phyloP scores from a whole-genome alignment of 1,140 invertebrate genomes.

The Pteromalus puparum region DNA sequence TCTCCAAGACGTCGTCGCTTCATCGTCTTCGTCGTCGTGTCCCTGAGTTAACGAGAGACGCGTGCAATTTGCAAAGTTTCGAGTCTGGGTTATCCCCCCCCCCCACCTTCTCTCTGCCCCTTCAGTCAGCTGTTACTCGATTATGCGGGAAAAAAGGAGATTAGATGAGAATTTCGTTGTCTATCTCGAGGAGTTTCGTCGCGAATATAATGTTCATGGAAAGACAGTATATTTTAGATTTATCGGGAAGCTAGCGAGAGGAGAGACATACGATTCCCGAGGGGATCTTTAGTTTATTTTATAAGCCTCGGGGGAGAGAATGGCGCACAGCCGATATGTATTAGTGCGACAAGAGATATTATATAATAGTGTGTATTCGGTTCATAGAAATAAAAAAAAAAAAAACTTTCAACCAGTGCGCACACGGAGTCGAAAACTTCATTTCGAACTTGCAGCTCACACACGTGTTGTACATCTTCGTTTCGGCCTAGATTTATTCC shows the following conservation, averaged over 20 bases:
- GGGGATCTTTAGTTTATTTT: neutral
- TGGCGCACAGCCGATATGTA: neutral
- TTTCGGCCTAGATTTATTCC: slow-evolving; percentile 37
- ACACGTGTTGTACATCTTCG: neutral
- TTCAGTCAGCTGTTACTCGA: neutral
- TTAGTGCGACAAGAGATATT: neutral
- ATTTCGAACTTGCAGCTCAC: neutral
- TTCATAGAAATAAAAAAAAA: slow-evolving; percentile 17
- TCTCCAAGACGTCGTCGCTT: no score
- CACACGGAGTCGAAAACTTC: neutral
- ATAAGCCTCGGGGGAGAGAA: neutral
- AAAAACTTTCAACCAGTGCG: no score
- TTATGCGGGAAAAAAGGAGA: no score
- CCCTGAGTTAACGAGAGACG: neutral
- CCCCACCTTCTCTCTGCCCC: neutral
- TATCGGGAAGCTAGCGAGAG: neutral
- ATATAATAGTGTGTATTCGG: neutral
- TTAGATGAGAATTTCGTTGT: no score
- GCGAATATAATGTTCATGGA: no score
- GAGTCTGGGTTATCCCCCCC: neutral
- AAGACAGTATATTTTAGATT: neutral
- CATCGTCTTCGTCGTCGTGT: no score
- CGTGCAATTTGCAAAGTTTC: neutral
- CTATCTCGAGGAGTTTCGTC: no score
- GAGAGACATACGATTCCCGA: neutral